Conservation (phyloP, 2,113 vertebrate species). For the Peucedramus taeniatus region DNA sequence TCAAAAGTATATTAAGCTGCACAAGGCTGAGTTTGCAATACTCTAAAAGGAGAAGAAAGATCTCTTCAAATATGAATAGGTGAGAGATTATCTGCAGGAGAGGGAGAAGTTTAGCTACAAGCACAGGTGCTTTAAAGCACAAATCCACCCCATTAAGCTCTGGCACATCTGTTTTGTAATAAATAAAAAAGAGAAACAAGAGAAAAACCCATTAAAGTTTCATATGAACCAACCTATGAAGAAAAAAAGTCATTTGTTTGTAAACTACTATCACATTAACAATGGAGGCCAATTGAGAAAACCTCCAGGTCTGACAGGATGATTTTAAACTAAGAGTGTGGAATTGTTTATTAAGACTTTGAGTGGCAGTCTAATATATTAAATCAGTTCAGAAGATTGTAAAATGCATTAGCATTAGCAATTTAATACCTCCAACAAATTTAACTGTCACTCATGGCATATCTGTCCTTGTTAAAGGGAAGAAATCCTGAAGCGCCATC, state of each 20-base stretch:
- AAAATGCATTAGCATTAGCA: conserved; percentile 78
- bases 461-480: conserved; percentile 70
- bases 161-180: conserved; percentile 14
- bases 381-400: conserved; percentile 80
- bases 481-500: conserved; percentile 28
- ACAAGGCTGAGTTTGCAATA: conserved; percentile 43
- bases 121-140: conserved; percentile 56
- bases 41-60: conserved; percentile 13
- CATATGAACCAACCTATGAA: conserved; percentile 12
- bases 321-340: conserved; percentile 65
- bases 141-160: not conserved
- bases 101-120: conserved; percentile 3
- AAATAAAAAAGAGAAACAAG: conserved; percentile 59
- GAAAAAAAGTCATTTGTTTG: conserved; percentile 64
- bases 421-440: conserved; percentile 82
- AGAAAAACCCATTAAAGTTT: conserved; percentile 57
- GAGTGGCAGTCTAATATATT: conserved; percentile 82
- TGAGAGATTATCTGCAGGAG: conserved; percentile 25
- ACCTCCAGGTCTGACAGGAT: conserved; percentile 61
- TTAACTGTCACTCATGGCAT: conserved; percentile 77
- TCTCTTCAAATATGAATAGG: conserved; percentile 10
- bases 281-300: conserved; percentile 66
- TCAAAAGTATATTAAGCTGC: conserved; percentile 23
- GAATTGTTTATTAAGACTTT: conserved; percentile 80
- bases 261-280: conserved; percentile 68